Evolutionary conservation across 2,113 vertebrate genomes (phyloP).

Genomic region (Chaetura pelagica): DNA sequence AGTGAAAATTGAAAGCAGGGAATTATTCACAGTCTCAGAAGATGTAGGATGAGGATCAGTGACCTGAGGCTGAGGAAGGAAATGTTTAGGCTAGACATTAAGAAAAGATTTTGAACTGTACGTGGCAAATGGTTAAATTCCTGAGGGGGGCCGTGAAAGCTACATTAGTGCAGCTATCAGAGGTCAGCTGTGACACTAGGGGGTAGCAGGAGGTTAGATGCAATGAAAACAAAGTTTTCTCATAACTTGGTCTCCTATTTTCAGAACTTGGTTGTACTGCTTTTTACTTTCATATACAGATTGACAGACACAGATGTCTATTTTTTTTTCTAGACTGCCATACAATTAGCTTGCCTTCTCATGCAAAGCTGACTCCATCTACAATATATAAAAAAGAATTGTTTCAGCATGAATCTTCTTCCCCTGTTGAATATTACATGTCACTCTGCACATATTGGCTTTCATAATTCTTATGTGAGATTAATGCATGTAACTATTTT

Average conservation of each 20-base stretch:
- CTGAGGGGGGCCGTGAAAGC: slow-evolving; percentile 12
- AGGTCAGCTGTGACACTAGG: neutral
- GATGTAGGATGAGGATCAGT: slow-evolving; percentile 33
- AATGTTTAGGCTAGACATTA: slow-evolving; percentile 57
- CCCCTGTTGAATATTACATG: neutral
- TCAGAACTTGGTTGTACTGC: neutral
- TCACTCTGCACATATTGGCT: neutral
- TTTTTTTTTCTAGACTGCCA: neutral
- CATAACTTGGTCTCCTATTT: neutral
- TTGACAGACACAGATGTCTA: neutral
- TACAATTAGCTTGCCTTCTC: neutral
- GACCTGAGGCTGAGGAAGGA: slow-evolving; percentile 29
- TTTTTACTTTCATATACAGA: neutral
- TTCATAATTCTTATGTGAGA: neutral
- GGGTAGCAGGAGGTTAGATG: neutral
- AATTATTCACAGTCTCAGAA: slow-evolving; percentile 35
- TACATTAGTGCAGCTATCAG: neutral
- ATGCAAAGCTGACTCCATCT: neutral
- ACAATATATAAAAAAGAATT: neutral
- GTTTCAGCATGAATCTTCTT: neutral
- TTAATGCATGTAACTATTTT: neutral
- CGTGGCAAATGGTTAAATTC: neutral
- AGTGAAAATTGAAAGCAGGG: slow-evolving; percentile 10
- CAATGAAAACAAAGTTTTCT: slow-evolving; percentile 18
- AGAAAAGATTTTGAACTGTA: slow-evolving; percentile 14